Percentiles rank a stretch among this genome's conserved stretches.
Evolutionary conservation across 2,888 invertebrate species (phyloP).

Genomic region (Drosophila monieri): DNA sequence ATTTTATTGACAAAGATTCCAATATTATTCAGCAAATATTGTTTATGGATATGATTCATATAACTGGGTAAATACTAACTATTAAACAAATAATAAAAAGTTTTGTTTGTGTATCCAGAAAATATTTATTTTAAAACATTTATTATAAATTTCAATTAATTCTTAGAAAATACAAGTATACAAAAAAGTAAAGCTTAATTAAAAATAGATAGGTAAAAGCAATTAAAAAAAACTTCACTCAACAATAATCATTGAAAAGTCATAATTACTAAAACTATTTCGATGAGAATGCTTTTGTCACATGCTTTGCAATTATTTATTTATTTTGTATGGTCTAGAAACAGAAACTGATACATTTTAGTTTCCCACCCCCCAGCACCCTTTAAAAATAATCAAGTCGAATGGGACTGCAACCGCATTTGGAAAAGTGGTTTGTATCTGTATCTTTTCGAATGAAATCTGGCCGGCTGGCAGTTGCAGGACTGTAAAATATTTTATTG

Average conservation of each 20-base stretch:
- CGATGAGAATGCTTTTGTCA: neutral
- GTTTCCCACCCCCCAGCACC: neutral
- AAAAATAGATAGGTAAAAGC: no score
- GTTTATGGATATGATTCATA: no score
- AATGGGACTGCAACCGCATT: conserved; percentile 11
- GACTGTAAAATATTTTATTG: conserved; percentile 57
- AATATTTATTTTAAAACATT: no score
- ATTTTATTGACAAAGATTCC: no score
- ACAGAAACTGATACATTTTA: conserved; percentile 3
- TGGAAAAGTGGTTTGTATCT: conserved; percentile 4
- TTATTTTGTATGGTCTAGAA: neutral
- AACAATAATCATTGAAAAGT: neutral
- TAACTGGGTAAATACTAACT: no score
- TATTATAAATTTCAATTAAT: no score
- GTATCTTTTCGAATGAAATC: conserved; percentile 22
- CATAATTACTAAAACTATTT: neutral
- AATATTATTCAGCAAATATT: no score
- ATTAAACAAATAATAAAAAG: no score
- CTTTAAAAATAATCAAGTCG: conserved; percentile 3
- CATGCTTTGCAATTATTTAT: neutral
- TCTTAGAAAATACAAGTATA: no score
- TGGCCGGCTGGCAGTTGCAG: conserved; percentile 28
- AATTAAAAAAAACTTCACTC: neutral
- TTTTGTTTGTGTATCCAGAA: no score
- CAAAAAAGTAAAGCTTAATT: neutral